Percentiles rank a stretch among this genome's conserved stretches.
phyloP scores from a whole-genome alignment of 1,140 invertebrate genomes.

The Drosophila parvula region DNA sequence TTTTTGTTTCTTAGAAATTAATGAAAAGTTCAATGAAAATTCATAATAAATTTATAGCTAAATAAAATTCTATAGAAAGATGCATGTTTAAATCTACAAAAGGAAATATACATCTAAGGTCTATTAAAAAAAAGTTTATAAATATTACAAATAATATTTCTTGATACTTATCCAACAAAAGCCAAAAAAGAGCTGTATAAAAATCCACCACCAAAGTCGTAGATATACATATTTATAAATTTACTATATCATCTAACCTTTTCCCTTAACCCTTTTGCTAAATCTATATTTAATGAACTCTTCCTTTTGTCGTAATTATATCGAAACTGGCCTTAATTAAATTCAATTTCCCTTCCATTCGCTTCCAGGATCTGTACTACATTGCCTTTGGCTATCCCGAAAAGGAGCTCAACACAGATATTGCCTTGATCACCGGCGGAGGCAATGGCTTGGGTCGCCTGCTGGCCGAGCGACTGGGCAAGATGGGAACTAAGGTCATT shows the following conservation, averaged over 20 bases:
- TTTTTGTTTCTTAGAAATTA: no score
- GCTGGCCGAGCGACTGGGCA: slow-evolving; percentile 91
- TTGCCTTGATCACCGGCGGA: slow-evolving; percentile 94
- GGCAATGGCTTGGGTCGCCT: slow-evolving; percentile 95
- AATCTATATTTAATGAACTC: slow-evolving; percentile 30
- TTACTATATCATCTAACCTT: not conserved
- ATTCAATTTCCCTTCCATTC: slow-evolving; percentile 29
- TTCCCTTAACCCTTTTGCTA: not conserved
- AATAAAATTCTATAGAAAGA: no score
- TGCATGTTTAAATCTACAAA: no score
- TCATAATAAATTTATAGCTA: not conserved
- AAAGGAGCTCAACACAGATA: slow-evolving; percentile 88
- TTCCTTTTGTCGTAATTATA: slow-evolving; percentile 1
- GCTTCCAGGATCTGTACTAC: slow-evolving; percentile 84
- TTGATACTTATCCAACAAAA: not conserved
- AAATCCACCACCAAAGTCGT: not conserved
- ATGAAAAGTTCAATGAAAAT: no score
- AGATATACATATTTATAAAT: no score
- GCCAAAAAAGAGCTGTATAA: no score
- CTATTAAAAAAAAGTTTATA: not conserved
- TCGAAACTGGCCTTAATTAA: slow-evolving; percentile 17
- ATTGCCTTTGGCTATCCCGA: slow-evolving; percentile 85
- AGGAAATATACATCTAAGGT: no score
- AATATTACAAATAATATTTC: not conserved
- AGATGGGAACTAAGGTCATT: slow-evolving; percentile 91